phyloP scores from a whole-genome alignment of 2,888 invertebrate genomes.

The Hyalella azteca region DNA sequence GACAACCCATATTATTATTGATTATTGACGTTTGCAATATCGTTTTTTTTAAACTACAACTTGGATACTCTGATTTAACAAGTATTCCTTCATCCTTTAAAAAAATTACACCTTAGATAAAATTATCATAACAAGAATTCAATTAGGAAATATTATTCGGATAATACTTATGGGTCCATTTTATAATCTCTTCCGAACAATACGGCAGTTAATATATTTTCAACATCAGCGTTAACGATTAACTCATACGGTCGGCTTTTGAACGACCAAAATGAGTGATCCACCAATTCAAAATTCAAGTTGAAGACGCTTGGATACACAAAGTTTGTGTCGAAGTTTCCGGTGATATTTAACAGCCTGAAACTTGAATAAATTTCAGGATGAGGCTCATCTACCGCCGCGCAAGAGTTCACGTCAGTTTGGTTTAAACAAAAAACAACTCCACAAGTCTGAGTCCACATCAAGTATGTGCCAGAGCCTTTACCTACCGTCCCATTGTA shows the following conservation, averaged over 20 bases:
- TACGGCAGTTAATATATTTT: slow-evolving; percentile 18
- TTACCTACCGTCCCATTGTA: slow-evolving; percentile 48
- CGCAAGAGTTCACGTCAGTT: slow-evolving; percentile 1
- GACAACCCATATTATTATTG: no score
- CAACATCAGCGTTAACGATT: neutral
- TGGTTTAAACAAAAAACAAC: slow-evolving; percentile 42
- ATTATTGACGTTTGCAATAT: no score
- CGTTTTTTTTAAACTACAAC: no score
- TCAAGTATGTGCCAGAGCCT: slow-evolving; percentile 40
- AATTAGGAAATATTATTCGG: neutral
- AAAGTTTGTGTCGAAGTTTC: neutral
- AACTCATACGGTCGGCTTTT: neutral
- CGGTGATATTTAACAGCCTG: neutral
- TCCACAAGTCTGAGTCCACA: slow-evolving; percentile 48
- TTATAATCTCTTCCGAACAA: slow-evolving; percentile 7
- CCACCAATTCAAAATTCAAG: neutral
- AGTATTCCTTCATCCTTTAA: no score
- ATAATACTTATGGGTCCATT: slow-evolving; percentile 6
- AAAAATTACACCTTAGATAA: no score
- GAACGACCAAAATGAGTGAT: neutral
- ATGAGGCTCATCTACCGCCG: neutral
- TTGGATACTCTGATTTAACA: no score
- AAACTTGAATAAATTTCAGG: neutral
- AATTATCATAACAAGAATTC: neutral
- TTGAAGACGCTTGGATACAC: slow-evolving; percentile 31